Conservation (phyloP, 2,113 vertebrate genomes). For the Carassius auratus region DNA sequence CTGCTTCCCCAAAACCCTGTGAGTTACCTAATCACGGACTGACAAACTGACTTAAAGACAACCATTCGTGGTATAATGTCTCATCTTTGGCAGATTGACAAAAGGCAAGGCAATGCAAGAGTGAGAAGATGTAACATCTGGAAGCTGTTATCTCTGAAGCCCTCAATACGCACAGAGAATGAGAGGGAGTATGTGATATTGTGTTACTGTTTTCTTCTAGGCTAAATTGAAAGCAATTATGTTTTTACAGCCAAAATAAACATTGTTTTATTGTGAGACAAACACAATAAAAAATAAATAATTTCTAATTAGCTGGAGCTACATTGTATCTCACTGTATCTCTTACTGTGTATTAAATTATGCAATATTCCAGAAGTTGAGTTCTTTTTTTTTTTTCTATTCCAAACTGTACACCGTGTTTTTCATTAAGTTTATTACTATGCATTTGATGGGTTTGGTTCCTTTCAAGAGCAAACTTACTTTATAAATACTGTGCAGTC, state of each 20-base stretch:
- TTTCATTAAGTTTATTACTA: background rate
- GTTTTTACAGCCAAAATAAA: conserved; percentile 6
- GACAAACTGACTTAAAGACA: background rate
- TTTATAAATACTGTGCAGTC: background rate
- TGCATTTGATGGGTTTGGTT: background rate
- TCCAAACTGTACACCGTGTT: background rate
- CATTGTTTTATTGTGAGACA: background rate
- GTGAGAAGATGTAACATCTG: conserved; percentile 24
- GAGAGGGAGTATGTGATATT: background rate
- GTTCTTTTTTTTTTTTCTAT: background rate
- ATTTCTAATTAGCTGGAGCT: background rate
- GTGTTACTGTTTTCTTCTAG: conserved; percentile 9
- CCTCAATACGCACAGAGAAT: background rate
- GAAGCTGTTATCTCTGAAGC: conserved; percentile 27
- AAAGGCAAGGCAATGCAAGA: background rate
- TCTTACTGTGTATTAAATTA: background rate
- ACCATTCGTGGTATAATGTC: background rate
- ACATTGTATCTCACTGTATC: background rate
- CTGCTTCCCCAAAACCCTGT: background rate
- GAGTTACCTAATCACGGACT: background rate
- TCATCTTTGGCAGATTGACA: background rate
- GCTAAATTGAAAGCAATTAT: background rate
- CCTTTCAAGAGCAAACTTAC: background rate
- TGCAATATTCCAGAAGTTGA: background rate
- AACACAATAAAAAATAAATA: background rate